Percentiles rank a stretch among this genome's conserved stretches.
phyloP scores from a whole-genome alignment of 2,797 vertebrate genomes.

The Paratrypauchen microcephalus region DNA sequence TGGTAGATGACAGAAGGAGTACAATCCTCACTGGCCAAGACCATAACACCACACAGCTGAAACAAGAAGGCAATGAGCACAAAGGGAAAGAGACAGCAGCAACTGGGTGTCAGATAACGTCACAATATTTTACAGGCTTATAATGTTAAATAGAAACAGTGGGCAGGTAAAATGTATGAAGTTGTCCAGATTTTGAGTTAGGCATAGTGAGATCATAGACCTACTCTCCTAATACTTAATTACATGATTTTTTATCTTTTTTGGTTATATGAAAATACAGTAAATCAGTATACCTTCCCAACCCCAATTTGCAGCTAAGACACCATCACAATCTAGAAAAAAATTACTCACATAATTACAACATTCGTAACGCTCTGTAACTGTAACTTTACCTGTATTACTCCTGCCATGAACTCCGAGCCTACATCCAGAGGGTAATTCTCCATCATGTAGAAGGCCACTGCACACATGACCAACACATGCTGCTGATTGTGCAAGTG shows the following conservation, averaged over 20 bases:
- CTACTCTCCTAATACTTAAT: background rate
- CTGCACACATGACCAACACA: constrained; percentile 94
- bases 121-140: background rate
- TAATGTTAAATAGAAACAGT: background rate
- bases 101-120: too few relatives aligned
- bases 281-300: too few relatives aligned
- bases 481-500: constrained; percentile 96
- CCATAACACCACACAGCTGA: constrained; percentile 93
- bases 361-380: constrained; percentile 25
- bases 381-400: constrained; percentile 86
- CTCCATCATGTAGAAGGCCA: constrained; percentile 98
- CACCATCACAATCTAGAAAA: background rate
- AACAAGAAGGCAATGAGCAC: background rate
- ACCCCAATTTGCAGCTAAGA: background rate
- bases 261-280: too few relatives aligned
- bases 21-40: constrained; percentile 92
- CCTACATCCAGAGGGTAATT: constrained; percentile 97
- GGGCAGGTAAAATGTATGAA: background rate
- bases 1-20: constrained; percentile 94
- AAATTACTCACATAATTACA: background rate
- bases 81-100: background rate
- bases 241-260: too few relatives aligned
- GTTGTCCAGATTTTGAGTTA: background rate
- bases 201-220: background rate
- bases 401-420: constrained; percentile 89